Percentiles rank a stretch among this genome's conserved stretches.
These are phyloP conservation scores for Macropodus opercularis DNA, from an alignment of 2,797 vertebrate species.

Conservation along the genomic window DNA sequence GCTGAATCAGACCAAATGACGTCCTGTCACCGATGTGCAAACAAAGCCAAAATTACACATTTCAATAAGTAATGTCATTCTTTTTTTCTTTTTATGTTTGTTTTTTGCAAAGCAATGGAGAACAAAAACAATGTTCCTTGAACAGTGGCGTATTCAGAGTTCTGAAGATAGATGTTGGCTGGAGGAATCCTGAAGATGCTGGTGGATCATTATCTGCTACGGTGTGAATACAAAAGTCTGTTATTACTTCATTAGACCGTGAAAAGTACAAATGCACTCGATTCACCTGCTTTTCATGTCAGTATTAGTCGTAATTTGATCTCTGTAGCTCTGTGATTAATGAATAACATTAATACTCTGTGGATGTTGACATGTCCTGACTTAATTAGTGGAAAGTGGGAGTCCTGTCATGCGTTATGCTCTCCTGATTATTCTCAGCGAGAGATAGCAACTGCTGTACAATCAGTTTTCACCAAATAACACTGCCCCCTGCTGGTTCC, in stretches of 20 bases:
- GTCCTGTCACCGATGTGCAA: constrained; percentile 25
- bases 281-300: constrained; percentile 47
- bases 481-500: constrained; percentile 76
- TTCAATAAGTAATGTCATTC: constrained; percentile 29
- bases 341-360: neutral
- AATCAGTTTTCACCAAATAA: constrained; percentile 61
- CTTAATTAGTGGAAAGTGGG: constrained; percentile 6
- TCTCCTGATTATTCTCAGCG: constrained; percentile 18
- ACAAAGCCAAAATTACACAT: constrained; percentile 35
- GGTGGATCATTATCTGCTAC: neutral
- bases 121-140: constrained; percentile 8
- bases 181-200: neutral
- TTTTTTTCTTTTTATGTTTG: too few species aligned
- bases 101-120: constrained; percentile 28
- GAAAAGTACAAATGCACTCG: constrained; percentile 11
- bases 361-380: constrained; percentile 26
- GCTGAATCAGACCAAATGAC: constrained; percentile 17
- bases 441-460: constrained; percentile 42
- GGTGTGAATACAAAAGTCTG: neutral
- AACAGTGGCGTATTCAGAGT: constrained; percentile 20
- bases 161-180: constrained; percentile 29
- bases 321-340: constrained; percentile 7
- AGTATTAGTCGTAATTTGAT: constrained; percentile 20
- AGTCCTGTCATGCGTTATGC: constrained; percentile 20
- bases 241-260: neutral